Base-by-base conservation (phyloP, 2,113 vertebrate genomes). In the Turnix velox region DNA sequence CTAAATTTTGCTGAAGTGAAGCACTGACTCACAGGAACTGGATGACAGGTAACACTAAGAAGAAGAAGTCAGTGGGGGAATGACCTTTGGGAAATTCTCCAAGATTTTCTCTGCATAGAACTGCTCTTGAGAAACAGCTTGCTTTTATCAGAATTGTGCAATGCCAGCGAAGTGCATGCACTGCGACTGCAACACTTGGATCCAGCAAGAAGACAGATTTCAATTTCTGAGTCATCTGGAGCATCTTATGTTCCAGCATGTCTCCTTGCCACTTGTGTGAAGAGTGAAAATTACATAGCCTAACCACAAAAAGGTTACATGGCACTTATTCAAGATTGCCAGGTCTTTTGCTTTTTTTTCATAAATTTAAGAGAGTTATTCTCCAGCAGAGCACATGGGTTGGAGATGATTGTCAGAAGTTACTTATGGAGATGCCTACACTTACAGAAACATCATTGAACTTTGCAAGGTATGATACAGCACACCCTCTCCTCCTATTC, bases 371-470 rank as follows among this genome's bases (percentile, higher is more conserved):
- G 42, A 33, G 25, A 12, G 7, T 23, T 25, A 73, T 82, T 78
- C 18, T 83, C 46, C 58, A 35, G 17, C 23, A 46, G 35, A 55
- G 54, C 15, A 33, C 4, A 33, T 51, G 30, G 8, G 39, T 80
- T 59, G 45, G 17, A 54, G 51, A 30, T 1, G 3, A 18, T 24
- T 46, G 42, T 3, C 67, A 67, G 51, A 62, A 83, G 33, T 40
- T 14, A 7, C 37, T 72, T 49, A 40, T 19, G 62, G 61, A 62
- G 40, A n/a, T 20, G 20, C n/a, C 9, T 14, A 24, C 31, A 23
- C 30, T 30, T 59, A 30, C 0, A 55, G 79, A 66, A 66, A n/a
- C 1, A 1, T 33, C 1, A 2, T 1, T 69, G 24, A 20, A 39
- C 37, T 66, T 66, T 48, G 30, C 46, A 57, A 46, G 39, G 25